Conservation (phyloP, 23 tunicate genomes). For the Halocynthia roretzi region DNA sequence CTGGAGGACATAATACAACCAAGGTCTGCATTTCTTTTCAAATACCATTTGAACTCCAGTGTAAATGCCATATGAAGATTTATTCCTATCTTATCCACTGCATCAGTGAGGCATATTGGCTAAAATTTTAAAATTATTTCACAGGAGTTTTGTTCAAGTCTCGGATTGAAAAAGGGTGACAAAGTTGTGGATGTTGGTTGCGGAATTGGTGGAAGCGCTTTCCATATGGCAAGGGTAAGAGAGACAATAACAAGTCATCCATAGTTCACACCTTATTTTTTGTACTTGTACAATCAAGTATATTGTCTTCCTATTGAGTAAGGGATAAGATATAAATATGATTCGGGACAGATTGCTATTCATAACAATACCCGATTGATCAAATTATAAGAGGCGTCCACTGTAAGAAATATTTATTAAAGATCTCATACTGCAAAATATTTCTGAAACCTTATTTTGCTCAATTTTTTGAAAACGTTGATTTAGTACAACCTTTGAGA, state of each 20-base stretch:
- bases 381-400: too few relatives aligned
- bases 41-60: not conserved
- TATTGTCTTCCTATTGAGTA: too few relatives aligned
- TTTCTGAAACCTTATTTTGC: not conserved
- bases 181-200: conserved; percentile 48
- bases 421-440: not conserved
- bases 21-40: not conserved
- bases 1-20: conserved; percentile 38
- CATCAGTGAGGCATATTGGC: not conserved
- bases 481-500: too few relatives aligned
- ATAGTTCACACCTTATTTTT: too few relatives aligned
- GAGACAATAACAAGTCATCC: too few relatives aligned
- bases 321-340: too few relatives aligned
- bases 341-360: too few relatives aligned
- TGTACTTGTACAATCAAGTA: too few relatives aligned
- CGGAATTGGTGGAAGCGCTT: conserved; percentile 49
- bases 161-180: conserved; percentile 20
- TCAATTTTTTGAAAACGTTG: not conserved
- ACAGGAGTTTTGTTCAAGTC: conserved; percentile 21
- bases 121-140: not conserved
- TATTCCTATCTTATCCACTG: not conserved
- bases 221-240: conserved; percentile 19
- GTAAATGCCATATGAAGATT: not conserved
- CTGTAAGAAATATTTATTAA: not conserved
- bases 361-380: too few relatives aligned